phyloP scores from a whole-genome alignment of 1,140 invertebrate species.

The Odontomachus brunneus region DNA sequence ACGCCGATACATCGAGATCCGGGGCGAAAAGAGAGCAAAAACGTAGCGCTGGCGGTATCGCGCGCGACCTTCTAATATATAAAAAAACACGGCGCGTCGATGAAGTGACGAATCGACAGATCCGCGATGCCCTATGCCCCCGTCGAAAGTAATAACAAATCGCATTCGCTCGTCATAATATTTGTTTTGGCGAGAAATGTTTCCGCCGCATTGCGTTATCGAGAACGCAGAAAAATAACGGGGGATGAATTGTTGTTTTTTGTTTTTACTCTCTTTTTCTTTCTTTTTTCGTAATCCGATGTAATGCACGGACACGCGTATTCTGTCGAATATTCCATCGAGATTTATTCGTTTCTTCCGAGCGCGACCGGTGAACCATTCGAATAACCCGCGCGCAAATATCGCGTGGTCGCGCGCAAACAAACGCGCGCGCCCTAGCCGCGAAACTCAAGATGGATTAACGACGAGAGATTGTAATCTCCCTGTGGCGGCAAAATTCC shows the following conservation, averaged over 20 bases:
- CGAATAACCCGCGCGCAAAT: conserved; percentile 17
- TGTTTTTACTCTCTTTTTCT: neutral
- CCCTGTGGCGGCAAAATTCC: conserved; percentile 14
- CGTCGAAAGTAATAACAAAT: conserved; percentile 16
- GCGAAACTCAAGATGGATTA: conserved; percentile 48
- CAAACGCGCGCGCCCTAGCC: neutral
- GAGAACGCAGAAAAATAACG: conserved; percentile 25
- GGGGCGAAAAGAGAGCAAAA: conserved; percentile 16
- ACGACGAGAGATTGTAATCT: conserved; percentile 49
- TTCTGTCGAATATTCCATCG: neutral
- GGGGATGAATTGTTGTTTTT: neutral
- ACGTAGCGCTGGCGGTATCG: neutral
- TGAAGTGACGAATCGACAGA: conserved; percentile 9
- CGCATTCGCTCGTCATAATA: conserved; percentile 30
- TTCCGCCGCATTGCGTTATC: conserved; percentile 26
- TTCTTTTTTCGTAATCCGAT: conserved; percentile 44
- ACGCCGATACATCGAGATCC: conserved; percentile 10
- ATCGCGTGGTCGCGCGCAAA: neutral
- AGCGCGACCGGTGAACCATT: neutral
- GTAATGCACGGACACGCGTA: conserved; percentile 59
- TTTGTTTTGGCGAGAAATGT: conserved; percentile 33
- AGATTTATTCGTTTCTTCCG: conserved; percentile 36
- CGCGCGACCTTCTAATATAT: no score
- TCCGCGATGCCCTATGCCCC: neutral
- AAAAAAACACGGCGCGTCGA: conserved; percentile 27